Percentiles rank a stretch among this genome's conserved stretches.
Conservation (phyloP, 2,888 invertebrate species). For the Athrips mouffetella region DNA sequence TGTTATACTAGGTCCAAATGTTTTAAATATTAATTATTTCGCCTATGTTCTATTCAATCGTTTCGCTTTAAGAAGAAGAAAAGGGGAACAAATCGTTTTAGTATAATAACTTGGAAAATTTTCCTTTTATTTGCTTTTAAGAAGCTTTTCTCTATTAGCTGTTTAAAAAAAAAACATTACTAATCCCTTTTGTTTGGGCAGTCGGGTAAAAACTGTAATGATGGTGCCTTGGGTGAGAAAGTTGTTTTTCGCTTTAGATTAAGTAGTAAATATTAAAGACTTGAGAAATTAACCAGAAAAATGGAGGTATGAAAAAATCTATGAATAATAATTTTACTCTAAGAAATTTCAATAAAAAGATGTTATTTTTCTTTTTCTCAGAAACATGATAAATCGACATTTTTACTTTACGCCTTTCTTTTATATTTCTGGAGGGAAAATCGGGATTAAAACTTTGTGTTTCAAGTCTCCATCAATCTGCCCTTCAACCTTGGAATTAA, state of each 20-base stretch:
- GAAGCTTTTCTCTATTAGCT: constrained; percentile 32
- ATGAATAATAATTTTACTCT: too few relatives aligned
- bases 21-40: not conserved
- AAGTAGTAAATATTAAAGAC: too few relatives aligned
- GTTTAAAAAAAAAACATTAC: constrained; percentile 27
- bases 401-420: not conserved
- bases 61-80: constrained; percentile 21
- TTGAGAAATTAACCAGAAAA: too few relatives aligned
- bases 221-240: too few relatives aligned
- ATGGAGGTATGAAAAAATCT: too few relatives aligned
- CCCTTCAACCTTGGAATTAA: constrained; percentile 25
- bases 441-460: constrained; percentile 6
- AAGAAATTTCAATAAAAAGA: too few relatives aligned
- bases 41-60: constrained; percentile 24
- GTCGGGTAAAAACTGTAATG: too few relatives aligned
- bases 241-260: too few relatives aligned
- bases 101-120: constrained; percentile 37
- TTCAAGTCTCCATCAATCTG: constrained; percentile 25
- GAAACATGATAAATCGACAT: constrained; percentile 5
- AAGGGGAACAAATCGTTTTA: constrained; percentile 28
- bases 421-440: not conserved
- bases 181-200: too few relatives aligned
- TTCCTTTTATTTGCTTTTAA: constrained; percentile 38
- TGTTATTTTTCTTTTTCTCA: too few relatives aligned
- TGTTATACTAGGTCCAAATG: not conserved